These are phyloP conservation scores for Hirtodrosophila alboralis DNA, from an alignment of 2,888 invertebrate species.

Conservation along the genomic window DNA sequence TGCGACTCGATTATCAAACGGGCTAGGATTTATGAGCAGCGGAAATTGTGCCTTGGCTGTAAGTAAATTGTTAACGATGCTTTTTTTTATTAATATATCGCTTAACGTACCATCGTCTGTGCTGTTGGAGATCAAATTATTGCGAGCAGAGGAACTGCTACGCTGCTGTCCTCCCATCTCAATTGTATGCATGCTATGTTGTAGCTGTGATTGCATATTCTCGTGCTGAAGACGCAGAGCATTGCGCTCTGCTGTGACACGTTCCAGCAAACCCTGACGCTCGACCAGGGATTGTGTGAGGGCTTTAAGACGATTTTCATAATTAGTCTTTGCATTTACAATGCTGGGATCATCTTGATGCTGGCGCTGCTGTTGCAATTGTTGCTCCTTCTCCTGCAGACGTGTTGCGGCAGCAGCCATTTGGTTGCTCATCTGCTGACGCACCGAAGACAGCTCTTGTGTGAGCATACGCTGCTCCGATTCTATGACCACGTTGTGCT, in stretches of 20 bases:
- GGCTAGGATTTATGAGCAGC: slow-evolving; percentile 89
- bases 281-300: slow-evolving; percentile 93
- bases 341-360: slow-evolving; percentile 62
- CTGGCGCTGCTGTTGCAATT: slow-evolving; percentile 76
- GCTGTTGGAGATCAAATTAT: slow-evolving; percentile 86
- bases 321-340: slow-evolving; percentile 58
- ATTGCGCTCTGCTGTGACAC: slow-evolving; percentile 92
- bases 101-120: slow-evolving; percentile 87
- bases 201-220: slow-evolving; percentile 85
- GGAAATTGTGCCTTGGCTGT: slow-evolving; percentile 88
- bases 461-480: slow-evolving; percentile 82
- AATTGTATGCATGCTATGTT: slow-evolving; percentile 85
- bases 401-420: slow-evolving; percentile 70
- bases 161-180: slow-evolving; percentile 64
- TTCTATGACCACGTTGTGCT: slow-evolving; percentile 84
- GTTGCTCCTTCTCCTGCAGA: slow-evolving; percentile 76
- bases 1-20: slow-evolving; percentile 90
- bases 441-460: slow-evolving; percentile 83
- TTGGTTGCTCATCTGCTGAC: slow-evolving; percentile 83
- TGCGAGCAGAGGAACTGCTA: slow-evolving; percentile 38
- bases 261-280: slow-evolving; percentile 93
- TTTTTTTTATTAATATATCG: neutral
- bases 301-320: slow-evolving; percentile 84
- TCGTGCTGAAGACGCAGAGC: slow-evolving; percentile 93
- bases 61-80: slow-evolving; percentile 45